Percentiles rank a stretch among this genome's conserved stretches.
These are phyloP conservation scores for Sula dactylatra DNA, from an alignment of 2,113 vertebrate genomes.

Conservation along the genomic window DNA sequence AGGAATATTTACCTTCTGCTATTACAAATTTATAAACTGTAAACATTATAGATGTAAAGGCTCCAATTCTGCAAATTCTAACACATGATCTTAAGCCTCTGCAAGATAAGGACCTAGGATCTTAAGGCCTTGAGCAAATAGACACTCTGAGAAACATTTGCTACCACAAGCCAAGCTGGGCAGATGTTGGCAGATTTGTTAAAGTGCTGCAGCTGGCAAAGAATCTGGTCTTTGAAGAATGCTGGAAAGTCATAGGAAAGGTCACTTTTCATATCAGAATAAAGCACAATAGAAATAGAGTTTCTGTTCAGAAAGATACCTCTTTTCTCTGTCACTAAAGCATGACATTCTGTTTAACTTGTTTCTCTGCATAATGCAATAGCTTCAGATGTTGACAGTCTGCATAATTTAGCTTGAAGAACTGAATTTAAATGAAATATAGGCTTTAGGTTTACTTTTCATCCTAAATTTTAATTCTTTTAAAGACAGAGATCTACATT, in stretches of 20 bases:
- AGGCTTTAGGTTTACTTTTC: neutral
- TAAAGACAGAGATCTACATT: neutral
- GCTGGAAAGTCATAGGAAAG: neutral
- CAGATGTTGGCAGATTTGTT: neutral
- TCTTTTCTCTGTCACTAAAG: neutral
- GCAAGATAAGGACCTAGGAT: neutral
- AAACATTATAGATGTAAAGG: neutral
- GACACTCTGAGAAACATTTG: neutral
- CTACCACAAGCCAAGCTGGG: neutral
- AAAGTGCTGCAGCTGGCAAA: neutral
- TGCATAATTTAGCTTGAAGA: neutral
- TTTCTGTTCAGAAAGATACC: neutral
- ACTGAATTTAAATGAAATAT: neutral
- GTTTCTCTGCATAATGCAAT: neutral
- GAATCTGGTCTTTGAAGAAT: neutral
- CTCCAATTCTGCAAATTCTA: neutral
- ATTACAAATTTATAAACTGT: neutral
- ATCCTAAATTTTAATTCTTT: neutral
- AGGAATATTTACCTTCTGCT: neutral
- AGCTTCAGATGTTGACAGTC: neutral
- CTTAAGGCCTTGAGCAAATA: neutral
- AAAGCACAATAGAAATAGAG: neutral
- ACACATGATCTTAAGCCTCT: neutral
- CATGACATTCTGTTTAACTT: neutral
- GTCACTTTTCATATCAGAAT: conserved; percentile 32